Evolutionary conservation across 2,888 invertebrate genomes (phyloP).

Genomic region (Trimorus sp.): DNA sequence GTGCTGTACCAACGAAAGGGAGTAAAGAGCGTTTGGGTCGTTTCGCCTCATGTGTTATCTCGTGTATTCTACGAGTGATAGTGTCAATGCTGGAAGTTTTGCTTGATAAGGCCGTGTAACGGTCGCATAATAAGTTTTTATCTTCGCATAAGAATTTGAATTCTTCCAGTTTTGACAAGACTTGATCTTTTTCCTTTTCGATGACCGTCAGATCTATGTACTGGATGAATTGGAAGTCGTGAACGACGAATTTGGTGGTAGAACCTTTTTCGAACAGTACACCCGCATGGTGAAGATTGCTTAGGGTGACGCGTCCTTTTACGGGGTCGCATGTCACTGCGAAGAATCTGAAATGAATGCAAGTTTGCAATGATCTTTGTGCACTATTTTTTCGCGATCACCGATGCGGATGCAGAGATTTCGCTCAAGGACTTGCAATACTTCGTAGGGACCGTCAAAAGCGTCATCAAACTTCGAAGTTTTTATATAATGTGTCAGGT

Average conservation of each 20-base stretch:
- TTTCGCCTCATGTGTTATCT: neutral
- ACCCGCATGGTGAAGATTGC: neutral
- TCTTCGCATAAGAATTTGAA: neutral
- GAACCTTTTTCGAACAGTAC: neutral
- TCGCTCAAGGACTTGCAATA: neutral
- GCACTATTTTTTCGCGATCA: neutral
- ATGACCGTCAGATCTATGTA: neutral
- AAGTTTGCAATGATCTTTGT: neutral
- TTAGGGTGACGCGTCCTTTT: neutral
- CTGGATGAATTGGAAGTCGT: neutral
- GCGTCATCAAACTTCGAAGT: slow-evolving; percentile 1
- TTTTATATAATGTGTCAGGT: neutral
- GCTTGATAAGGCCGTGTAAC: neutral
- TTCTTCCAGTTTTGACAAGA: neutral
- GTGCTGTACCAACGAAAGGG: no score
- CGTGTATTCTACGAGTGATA: neutral
- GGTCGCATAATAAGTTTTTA: neutral
- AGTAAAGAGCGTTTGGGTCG: no score
- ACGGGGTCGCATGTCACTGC: neutral
- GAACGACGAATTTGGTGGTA: neutral
- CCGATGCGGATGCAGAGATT: neutral
- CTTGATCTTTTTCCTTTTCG: neutral
- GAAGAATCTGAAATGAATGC: neutral
- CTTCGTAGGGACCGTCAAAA: neutral
- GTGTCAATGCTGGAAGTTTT: neutral